Evolutionary conservation across 2,888 invertebrate species (phyloP).

Genomic region (Tinea pellionella): DNA sequence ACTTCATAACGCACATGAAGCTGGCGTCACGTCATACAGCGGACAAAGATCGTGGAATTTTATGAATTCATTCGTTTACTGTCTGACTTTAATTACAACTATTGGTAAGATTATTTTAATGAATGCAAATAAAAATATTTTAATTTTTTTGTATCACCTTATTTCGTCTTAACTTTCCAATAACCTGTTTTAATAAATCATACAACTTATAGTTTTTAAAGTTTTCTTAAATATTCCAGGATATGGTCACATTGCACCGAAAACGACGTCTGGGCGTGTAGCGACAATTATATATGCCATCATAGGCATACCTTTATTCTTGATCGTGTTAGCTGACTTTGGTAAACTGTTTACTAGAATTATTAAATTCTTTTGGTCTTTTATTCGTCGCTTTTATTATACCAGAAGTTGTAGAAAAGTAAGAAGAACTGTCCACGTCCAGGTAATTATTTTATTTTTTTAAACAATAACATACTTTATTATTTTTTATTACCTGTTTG

Average conservation of each 20-base stretch:
- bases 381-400: slow-evolving; percentile 84
- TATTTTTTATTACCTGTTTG: too few relatives aligned
- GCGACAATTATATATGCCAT: slow-evolving; percentile 94
- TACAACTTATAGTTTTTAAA: too few relatives aligned
- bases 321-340: slow-evolving; percentile 94
- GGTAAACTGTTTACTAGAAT: slow-evolving; percentile 92
- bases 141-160: slow-evolving; percentile 11
- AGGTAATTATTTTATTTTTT: slow-evolving; percentile 60
- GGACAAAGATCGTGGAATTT: slow-evolving; percentile 90
- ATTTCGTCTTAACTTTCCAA: not conserved
- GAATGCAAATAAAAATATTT: slow-evolving; percentile 13
- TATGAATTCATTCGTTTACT: slow-evolving; percentile 87
- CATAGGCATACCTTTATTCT: slow-evolving; percentile 94
- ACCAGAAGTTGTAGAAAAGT: slow-evolving; percentile 86
- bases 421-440: slow-evolving; percentile 78
- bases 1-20: slow-evolving; percentile 84
- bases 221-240: slow-evolving; percentile 69
- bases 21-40: slow-evolving; percentile 85
- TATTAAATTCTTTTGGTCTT: slow-evolving; percentile 92
- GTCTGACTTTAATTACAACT: slow-evolving; percentile 87
- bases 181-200: too few relatives aligned
- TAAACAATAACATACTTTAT: too few relatives aligned
- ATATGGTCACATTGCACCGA: slow-evolving; percentile 96
- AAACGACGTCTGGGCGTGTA: slow-evolving; percentile 85
- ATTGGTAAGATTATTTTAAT: slow-evolving; percentile 77